A percentile compares a stretch with the other conserved stretches of the same genome.
These are phyloP conservation scores for Carabus problematicus DNA, from an alignment of 2,888 invertebrate species.

Conservation along the genomic window DNA sequence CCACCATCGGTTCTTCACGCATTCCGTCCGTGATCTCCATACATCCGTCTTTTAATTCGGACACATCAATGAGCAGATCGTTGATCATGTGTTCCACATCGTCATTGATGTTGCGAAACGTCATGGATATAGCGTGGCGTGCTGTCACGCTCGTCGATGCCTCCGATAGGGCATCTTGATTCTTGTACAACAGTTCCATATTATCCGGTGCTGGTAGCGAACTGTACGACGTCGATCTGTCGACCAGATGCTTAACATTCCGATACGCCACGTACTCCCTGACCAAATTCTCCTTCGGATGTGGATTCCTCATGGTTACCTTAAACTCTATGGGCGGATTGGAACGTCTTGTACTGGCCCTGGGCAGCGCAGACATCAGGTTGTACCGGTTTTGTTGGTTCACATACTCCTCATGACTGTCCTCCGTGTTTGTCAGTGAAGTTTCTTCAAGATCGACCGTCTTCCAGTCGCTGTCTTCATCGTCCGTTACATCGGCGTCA, in stretches of 20 bases:
- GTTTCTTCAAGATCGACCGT: too few relatives aligned
- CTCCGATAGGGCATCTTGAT: not conserved
- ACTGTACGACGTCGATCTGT: not conserved
- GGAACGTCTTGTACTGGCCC: too few relatives aligned
- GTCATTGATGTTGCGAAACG: conserved; percentile 1
- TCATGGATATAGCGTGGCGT: not conserved
- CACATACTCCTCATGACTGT: too few relatives aligned
- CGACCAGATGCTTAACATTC: not conserved
- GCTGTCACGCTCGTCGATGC: not conserved
- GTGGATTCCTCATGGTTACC: not conserved
- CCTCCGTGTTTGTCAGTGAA: too few relatives aligned
- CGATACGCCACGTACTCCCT: not conserved
- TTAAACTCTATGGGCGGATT: too few relatives aligned
- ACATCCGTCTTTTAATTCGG: conserved; percentile 17
- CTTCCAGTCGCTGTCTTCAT: not conserved
- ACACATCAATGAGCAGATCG: conserved; percentile 7
- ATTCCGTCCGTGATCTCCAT: not conserved
- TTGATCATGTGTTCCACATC: conserved; percentile 11
- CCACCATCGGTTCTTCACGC: not conserved
- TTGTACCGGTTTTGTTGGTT: too few relatives aligned
- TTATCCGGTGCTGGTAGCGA: not conserved
- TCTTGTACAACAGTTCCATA: not conserved
- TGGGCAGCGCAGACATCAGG: too few relatives aligned
- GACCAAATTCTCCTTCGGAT: not conserved
- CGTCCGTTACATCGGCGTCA: not conserved